A percentile compares a stretch with the other conserved stretches of the same genome.
These are phyloP conservation scores for Corvus hawaiiensis DNA, from an alignment of 2,113 vertebrate genomes.

Conservation along the genomic window DNA sequence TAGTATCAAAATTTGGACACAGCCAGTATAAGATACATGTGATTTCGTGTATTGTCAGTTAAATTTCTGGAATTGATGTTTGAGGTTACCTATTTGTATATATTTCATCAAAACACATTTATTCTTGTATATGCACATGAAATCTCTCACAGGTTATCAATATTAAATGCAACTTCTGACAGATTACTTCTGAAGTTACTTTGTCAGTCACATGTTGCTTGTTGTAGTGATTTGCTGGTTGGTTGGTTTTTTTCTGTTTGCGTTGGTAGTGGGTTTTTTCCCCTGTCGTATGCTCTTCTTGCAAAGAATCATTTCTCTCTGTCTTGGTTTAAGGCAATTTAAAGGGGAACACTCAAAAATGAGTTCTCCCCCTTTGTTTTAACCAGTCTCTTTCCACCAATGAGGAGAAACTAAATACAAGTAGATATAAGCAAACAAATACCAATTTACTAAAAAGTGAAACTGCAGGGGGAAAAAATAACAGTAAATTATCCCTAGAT, in stretches of 20 bases:
- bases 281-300: neutral
- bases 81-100: neutral
- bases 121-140: neutral
- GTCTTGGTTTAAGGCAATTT: neutral
- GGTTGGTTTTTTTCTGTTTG: neutral
- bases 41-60: neutral
- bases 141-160: neutral
- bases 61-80: neutral
- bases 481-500: neutral
- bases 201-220: neutral
- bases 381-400: neutral
- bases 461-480: neutral
- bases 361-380: neutral
- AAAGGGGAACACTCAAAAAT: neutral
- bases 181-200: neutral
- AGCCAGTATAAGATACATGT: neutral
- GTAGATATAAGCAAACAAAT: neutral
- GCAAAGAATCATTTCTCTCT: neutral
- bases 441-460: neutral
- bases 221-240: neutral
- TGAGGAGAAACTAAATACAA: neutral
- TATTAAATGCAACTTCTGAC: neutral
- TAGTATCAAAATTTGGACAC: neutral
- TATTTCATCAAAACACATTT: neutral
- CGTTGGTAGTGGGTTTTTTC: neutral